Evolutionary conservation across 2,797 vertebrate species (phyloP), one percentile per base, ranked within the genome.

Genomic region (Sebastes hubbsi): DNA sequence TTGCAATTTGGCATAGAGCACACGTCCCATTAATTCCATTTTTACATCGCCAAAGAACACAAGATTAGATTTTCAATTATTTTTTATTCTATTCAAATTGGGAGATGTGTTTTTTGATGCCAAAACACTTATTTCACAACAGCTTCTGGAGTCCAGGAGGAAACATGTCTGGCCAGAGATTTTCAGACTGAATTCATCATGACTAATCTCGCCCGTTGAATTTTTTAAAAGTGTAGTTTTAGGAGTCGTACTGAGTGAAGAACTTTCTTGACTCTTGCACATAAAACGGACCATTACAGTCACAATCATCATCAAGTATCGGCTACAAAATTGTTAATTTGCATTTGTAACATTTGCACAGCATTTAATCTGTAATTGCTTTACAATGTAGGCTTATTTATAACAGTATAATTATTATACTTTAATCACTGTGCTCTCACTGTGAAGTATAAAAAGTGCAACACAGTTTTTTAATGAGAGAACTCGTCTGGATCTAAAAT

Each of bases 1-100:
- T 42, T 74, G 38, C 78, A 82, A 81, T 89, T 91, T 87, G 76
- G 80, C 73, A 68, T 46, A 54, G 65, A 84, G 66, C 62, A 66
- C 80, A 88, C 61, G 1, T 78, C 52, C 87, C 83, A 90, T 92
- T 91, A 82, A 87, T 85, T 88, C 22, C 13, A 74, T 34, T 30
- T 72, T 62, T 49, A 71, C 60, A 22, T 46, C 24, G 38, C 64
- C 70, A 85, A 74, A 79, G 18, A 80, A 78, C 68, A 72, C 67
- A 77, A 82, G 76, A 80, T 81, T 54, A 66, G 74, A 59, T 77
- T 85, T 78, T 88, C 46, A 77, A 54, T 83, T 78, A 75, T 76
- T 90, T 88, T 42, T 32, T 64, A 60, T 81, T 81, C 76, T 66
- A 71, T 79, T 88, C 36, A 74, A 27, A 76, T 14, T 13, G 8